These are phyloP conservation scores for Clarias pachynema DNA, from an alignment of 2,797 vertebrate genomes.

Conservation along the genomic window DNA sequence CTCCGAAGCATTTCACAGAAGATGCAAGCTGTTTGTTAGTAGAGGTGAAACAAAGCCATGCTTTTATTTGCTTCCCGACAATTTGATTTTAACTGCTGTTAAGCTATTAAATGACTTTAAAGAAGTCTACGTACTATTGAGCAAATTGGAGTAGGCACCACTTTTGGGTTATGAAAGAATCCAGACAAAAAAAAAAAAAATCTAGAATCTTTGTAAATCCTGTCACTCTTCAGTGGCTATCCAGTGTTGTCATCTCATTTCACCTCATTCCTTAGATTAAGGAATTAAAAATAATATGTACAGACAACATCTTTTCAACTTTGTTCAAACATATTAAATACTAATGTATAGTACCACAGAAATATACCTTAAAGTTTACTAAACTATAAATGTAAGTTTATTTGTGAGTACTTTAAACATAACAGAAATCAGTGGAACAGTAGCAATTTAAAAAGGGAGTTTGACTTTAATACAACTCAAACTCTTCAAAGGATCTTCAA, in stretches of 20 bases:
- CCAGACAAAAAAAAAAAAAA: too few relatives aligned
- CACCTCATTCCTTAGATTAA: not conserved
- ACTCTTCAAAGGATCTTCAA: not conserved
- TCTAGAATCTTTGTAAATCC: not conserved
- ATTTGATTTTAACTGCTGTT: not conserved
- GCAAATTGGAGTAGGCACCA: not conserved
- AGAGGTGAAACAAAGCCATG: not conserved
- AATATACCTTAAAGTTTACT: constrained; percentile 5
- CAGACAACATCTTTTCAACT: not conserved
- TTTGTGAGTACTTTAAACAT: constrained; percentile 36
- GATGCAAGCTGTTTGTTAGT: not conserved
- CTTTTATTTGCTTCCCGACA: not conserved
- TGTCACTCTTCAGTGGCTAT: not conserved
- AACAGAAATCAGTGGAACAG: not conserved
- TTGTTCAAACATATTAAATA: not conserved
- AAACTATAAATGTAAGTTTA: constrained; percentile 30
- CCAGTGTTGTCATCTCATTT: not conserved
- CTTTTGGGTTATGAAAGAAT: not conserved
- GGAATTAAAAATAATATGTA: not conserved
- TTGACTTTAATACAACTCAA: constrained; percentile 4
- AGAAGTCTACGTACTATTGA: not conserved
- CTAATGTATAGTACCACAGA: not conserved
- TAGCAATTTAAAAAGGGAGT: too few relatives aligned
- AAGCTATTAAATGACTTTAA: not conserved
- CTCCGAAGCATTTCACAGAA: too few relatives aligned